Base-by-base conservation (phyloP, 1,140 invertebrate species). In the Polypedilum vanderplanki region DNA sequence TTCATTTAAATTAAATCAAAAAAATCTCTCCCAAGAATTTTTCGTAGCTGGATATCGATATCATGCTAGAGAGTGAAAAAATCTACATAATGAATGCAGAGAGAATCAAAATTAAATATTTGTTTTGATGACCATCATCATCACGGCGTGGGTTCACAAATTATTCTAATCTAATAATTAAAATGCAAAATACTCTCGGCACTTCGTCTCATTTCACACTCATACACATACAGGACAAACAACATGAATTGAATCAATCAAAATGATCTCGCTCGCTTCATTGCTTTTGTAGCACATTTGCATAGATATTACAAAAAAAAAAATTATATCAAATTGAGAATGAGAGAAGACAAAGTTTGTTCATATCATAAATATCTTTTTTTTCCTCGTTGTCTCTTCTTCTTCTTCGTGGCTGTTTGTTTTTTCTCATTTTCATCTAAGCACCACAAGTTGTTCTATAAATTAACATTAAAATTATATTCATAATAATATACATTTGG, bases 381-480 rank as follows among this genome's bases (percentile, higher is more conserved):
- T 57, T 33, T 5, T 33, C n/a, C n/a, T n/a, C n/a, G n/a, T n/a
- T n/a, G n/a, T n/a, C n/a, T 33, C 5, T 33, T 33, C 24, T 33
- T 5, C 1, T 5, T 33, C 24, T 3, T 33, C 5, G 24, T 33
- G 24, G 24, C 5, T 33, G 24, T 33, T 33, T 5, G 24, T 33
- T 5, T 33, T 46, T 8, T 46, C 41, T 46, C 15, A 46, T 15
- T 15, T 15, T 15, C 41, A 9, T 46, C 41, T 12, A 57, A 1
- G 3, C 46, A 57, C 46, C 10, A 3, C 41, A 46, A 57, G n/a
- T 57, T 57, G 46, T 15, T 33, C 46, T 57, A 15, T 12, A n/a
- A 57, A 57, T 57, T 57, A 57, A 57, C 46, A 57, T 57, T n/a
- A 57, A 57, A 57, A 57, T 57, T n/a, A 57, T 57, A 57, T 57